phyloP scores from a whole-genome alignment of 2,797 vertebrate species.

The Argya squamiceps region DNA sequence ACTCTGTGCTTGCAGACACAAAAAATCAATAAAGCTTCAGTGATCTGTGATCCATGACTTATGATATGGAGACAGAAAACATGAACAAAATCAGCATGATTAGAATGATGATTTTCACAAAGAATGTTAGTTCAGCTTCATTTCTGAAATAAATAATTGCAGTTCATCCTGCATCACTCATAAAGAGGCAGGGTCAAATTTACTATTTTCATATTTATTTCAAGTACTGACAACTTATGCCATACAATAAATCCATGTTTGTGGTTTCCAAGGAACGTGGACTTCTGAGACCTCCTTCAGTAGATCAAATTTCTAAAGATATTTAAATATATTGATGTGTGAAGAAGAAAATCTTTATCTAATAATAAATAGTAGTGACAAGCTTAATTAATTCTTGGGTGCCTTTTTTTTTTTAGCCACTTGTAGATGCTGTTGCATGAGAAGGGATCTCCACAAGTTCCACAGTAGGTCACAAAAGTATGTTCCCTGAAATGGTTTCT shows the following conservation, averaged over 20 bases:
- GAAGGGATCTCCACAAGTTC: conserved; percentile 28
- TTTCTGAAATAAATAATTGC: neutral
- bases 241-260: neutral
- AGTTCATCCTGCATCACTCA: neutral
- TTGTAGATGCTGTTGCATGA: neutral
- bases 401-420: neutral
- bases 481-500: conserved; percentile 14
- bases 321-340: neutral
- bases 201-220: neutral
- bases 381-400: neutral
- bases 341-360: neutral
- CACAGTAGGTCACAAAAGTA: conserved; percentile 18
- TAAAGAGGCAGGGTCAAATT: neutral
- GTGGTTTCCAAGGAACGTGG: neutral
- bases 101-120: neutral
- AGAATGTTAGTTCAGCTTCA: neutral
- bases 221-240: neutral
- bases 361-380: neutral
- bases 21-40: neutral
- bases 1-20: neutral
- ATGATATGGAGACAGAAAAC: neutral
- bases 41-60: neutral
- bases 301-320: neutral
- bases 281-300: neutral
- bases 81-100: neutral